Conservation (phyloP, 2,113 vertebrate species). For the Nesogale talazaci region DNA sequence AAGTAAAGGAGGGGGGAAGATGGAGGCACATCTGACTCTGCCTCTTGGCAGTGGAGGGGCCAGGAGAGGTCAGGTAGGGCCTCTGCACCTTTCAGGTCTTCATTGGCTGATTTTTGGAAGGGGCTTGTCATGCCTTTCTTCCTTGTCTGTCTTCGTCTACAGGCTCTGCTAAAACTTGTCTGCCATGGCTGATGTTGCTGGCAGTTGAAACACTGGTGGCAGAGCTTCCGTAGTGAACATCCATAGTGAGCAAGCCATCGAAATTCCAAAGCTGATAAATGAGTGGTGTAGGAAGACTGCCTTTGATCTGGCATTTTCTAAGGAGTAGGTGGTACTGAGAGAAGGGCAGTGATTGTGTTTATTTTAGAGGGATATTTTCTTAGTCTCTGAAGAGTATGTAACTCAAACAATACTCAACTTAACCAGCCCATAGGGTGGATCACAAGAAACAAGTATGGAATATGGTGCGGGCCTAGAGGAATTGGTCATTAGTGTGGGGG, state of each 20-base stretch:
- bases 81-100: background rate
- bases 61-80: too few relatives aligned
- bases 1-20: too few relatives aligned
- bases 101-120: background rate
- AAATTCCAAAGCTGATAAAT: background rate
- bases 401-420: too few relatives aligned
- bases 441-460: accelerated
- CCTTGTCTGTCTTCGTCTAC: background rate
- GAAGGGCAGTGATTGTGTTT: too few relatives aligned
- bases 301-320: background rate
- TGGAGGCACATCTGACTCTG: too few relatives aligned
- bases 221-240: too few relatives aligned
- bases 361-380: too few relatives aligned
- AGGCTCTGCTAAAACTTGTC: background rate
- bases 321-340: background rate
- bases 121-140: background rate
- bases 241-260: too few relatives aligned
- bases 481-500: background rate
- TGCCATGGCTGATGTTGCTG: background rate
- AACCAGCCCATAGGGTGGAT: background rate
- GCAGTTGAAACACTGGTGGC: background rate
- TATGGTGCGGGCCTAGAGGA: background rate
- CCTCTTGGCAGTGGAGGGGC: too few relatives aligned
- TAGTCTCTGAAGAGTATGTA: too few relatives aligned
- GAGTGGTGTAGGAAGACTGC: background rate